Conservation (phyloP, 2,797 vertebrate species). For the Poliocrania exsul region DNA sequence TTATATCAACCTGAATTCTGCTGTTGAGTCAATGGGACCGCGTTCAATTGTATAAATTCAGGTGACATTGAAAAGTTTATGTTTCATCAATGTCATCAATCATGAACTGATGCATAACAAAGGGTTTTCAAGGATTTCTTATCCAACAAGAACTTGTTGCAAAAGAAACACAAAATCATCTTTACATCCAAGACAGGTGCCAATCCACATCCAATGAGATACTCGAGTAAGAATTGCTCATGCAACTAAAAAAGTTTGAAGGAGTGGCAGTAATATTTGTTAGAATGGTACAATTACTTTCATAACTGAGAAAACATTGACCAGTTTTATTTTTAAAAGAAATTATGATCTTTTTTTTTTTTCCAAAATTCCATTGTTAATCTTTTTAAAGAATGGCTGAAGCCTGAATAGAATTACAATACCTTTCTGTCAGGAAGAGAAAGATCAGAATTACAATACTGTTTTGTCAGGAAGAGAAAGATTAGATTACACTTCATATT, state of each 20-base stretch:
- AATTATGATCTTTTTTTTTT: not conserved
- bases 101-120: not conserved
- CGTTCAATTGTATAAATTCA: not conserved
- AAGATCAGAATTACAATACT: constrained; percentile 55
- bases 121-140: not conserved
- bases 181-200: not conserved
- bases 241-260: not conserved
- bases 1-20: not conserved
- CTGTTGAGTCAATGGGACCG: not conserved
- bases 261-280: not conserved
- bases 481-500: constrained; percentile 40
- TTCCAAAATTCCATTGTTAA: not conserved
- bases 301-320: not conserved
- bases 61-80: not conserved
- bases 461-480: constrained; percentile 49
- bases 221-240: not conserved
- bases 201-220: not conserved
- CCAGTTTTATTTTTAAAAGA: not conserved
- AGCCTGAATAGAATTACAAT: constrained; percentile 40
- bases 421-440: constrained; percentile 33
- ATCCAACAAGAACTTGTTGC: not conserved
- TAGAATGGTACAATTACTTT: not conserved
- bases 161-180: not conserved
- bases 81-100: not conserved
- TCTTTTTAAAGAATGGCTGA: constrained; percentile 21